phyloP scores from a whole-genome alignment of 37 sponge, comb jelly and placozoan species.

The Haliclona indistincta region DNA sequence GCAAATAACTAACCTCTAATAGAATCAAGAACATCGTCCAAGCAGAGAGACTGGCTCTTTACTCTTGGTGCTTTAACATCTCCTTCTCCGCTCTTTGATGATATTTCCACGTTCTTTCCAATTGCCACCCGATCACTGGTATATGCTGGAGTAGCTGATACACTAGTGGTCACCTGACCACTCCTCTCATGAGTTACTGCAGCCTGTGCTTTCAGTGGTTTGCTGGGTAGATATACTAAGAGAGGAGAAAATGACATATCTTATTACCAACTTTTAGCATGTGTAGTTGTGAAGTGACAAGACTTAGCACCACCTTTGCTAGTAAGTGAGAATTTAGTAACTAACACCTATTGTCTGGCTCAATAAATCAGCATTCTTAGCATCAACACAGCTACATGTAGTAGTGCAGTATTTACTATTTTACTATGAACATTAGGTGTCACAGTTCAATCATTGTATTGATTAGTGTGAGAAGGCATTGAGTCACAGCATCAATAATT shows the following conservation, averaged over 20 bases:
- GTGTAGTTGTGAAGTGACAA: not conserved
- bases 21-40: slow-evolving; percentile 45
- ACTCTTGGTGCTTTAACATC: not conserved
- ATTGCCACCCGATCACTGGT: slow-evolving; percentile 24
- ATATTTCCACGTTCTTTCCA: slow-evolving; percentile 48
- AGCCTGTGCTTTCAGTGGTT: not conserved
- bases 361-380: too few species aligned
- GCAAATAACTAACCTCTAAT: slow-evolving; percentile 24
- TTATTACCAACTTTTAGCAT: too few species aligned
- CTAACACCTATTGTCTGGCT: too few species aligned
- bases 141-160: not conserved
- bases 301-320: too few species aligned
- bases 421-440: too few species aligned
- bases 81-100: not conserved
- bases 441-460: too few species aligned
- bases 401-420: too few species aligned
- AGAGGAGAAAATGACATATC: too few species aligned
- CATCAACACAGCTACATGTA: too few species aligned
- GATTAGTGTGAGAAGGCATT: too few species aligned
- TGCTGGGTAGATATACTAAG: not conserved
- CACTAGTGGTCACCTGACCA: not conserved
- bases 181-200: not conserved
- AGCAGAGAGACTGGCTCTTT: slow-evolving; percentile 5
- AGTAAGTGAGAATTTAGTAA: too few species aligned
- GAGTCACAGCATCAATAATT: too few species aligned